phyloP scores from a whole-genome alignment of 1,140 invertebrate species.

The Nephila pilipes region DNA sequence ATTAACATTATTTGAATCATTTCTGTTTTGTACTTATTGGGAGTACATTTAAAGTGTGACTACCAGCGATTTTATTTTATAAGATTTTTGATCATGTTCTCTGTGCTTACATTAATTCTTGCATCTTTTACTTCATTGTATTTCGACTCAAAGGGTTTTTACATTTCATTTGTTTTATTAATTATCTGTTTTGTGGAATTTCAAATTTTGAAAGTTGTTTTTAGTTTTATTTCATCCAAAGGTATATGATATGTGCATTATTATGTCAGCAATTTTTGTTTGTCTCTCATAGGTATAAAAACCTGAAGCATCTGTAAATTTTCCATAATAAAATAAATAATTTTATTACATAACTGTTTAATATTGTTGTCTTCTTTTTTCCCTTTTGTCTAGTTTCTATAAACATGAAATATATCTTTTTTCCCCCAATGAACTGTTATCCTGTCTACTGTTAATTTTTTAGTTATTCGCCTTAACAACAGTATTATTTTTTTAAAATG shows the following conservation, averaged over 20 bases:
- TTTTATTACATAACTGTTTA: neutral
- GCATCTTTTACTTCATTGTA: neutral
- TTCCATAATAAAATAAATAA: constrained; percentile 12
- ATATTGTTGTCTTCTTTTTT: neutral
- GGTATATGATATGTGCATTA: neutral
- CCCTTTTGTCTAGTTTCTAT: too few species aligned
- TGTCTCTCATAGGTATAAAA: constrained; percentile 3
- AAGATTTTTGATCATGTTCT: neutral
- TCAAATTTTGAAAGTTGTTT: neutral
- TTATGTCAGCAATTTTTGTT: neutral
- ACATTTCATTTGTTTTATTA: neutral
- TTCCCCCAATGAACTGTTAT: too few species aligned
- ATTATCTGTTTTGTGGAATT: neutral
- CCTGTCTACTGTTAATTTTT: too few species aligned
- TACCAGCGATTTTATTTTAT: neutral
- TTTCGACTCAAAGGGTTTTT: neutral
- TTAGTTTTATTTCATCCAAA: neutral
- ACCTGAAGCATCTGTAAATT: constrained; percentile 1
- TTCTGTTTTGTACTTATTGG: neutral
- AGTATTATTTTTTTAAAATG: too few species aligned
- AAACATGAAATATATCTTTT: too few species aligned
- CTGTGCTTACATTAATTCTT: neutral
- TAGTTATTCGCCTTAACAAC: too few species aligned
- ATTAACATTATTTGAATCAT: neutral
- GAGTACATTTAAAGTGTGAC: neutral